Evolutionary conservation across 35 echinoderm and acorn worm species (phyloP), one percentile per base, ranked within the genome.

Genomic region (Stichopus chloronotus): DNA sequence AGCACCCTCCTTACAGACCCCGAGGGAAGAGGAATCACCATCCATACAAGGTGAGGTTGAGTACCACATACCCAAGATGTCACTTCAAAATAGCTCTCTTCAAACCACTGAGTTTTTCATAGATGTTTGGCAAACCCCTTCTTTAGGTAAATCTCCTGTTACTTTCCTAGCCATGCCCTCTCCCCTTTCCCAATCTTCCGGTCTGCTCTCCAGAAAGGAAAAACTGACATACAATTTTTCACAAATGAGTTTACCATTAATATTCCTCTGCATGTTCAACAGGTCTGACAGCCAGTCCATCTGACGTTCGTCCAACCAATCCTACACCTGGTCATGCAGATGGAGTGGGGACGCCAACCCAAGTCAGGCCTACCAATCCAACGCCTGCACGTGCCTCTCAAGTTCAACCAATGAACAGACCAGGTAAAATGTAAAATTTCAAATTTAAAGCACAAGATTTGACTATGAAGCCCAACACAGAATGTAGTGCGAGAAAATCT

Each of bases 321-420:
- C 97, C 95, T 55, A 99, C 97, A 52, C 95, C 97, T 53, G 97
- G 93, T 22, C 95, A 99, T 87, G 97, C 97, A 12, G 92, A 78
- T 5, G 97, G 97, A 20, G 93, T 93, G 72, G 97, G 97, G 3
- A 99, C 95, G 14, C 97, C 97, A 11, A 99, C 97, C 16, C 82
- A 94, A 69, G 76, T 96, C 8, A 92, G 97, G 83, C 97, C 97
- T 17, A 98, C 95, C 82, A 96, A 96, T 83, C 97, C 97, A 43
- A 99, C 97, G 55, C 97, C 97, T 13, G 97, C 88, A 16, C 95
- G 95, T 72, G 97, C 97, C 21, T 95, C 97, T 30, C 93, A 95
- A 19, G 76, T 84, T 72, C 87, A 94, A 25, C 92, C 94, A 24
- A 13, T 84, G 5, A 65, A 60, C 56, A 92, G 93, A 90, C 94